These are phyloP conservation scores for Cyrtonyx montezumae DNA, from an alignment of 2,113 vertebrate genomes.

Conservation along the genomic window DNA sequence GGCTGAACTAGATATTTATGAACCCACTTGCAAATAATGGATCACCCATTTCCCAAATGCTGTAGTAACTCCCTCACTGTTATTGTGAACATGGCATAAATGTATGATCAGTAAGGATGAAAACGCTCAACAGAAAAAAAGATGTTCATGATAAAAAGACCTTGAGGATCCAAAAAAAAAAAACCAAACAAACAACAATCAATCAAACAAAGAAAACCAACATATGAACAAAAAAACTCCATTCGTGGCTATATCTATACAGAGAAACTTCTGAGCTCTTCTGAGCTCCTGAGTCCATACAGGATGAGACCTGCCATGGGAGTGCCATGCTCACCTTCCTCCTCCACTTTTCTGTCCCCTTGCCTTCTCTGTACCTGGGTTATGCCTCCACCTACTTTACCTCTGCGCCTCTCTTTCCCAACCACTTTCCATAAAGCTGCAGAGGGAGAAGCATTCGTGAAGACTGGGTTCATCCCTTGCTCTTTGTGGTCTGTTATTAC, in stretches of 20 bases:
- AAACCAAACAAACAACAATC: too few species aligned
- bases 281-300: background rate
- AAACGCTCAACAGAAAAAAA: background rate
- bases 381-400: background rate
- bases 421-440: background rate
- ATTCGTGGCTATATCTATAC: background rate
- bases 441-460: background rate
- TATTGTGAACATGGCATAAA: background rate
- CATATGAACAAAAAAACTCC: too few species aligned
- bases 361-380: background rate
- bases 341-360: background rate
- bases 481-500: background rate
- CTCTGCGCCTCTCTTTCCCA: background rate
- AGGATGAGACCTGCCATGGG: background rate
- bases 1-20: background rate
- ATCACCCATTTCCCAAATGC: background rate
- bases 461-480: background rate
- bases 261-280: background rate
- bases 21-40: background rate
- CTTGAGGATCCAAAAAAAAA: background rate
- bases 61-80: background rate
- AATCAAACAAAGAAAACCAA: too few species aligned
- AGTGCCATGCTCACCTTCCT: background rate
- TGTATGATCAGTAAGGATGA: background rate
- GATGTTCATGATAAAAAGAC: background rate